A percentile compares a stretch with the other conserved stretches of the same genome.
Conservation (phyloP, 2,113 vertebrate species). For the Nicator chloris region DNA sequence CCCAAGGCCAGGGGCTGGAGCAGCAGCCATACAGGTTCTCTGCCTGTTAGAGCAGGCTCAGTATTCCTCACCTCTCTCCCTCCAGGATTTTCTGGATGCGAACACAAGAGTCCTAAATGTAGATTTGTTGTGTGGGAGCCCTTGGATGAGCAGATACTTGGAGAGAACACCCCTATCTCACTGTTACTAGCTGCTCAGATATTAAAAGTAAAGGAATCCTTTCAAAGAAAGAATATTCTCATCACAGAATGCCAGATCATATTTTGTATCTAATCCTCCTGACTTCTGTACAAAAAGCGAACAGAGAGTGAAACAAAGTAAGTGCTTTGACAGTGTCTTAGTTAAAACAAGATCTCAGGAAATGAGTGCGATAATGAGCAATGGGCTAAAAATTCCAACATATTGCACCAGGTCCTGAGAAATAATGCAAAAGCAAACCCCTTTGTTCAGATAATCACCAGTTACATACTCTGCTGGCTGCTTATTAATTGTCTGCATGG, state of each 20-base stretch:
- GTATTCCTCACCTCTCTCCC: background rate
- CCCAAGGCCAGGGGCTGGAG: background rate
- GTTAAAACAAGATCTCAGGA: slow-evolving; percentile 22
- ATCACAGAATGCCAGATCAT: background rate
- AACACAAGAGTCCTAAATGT: background rate
- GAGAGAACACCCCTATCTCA: background rate
- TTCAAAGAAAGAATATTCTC: background rate
- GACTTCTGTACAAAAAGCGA: background rate
- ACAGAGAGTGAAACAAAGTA: background rate
- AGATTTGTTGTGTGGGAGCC: background rate
- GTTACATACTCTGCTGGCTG: slow-evolving; percentile 17
- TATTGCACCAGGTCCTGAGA: slow-evolving; percentile 35
- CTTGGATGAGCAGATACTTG: background rate
- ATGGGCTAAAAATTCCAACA: slow-evolving; percentile 35
- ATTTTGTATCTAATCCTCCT: background rate
- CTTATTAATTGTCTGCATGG: slow-evolving; percentile 42
- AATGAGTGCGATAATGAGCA: slow-evolving; percentile 41
- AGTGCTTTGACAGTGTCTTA: background rate
- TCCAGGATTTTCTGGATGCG: background rate
- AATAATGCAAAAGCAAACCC: slow-evolving; percentile 21
- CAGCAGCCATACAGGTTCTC: background rate
- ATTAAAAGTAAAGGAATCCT: background rate
- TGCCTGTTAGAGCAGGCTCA: background rate
- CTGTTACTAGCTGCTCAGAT: background rate
- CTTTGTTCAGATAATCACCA: slow-evolving; percentile 47